A percentile compares a stretch with the other conserved stretches of the same genome.
Evolutionary conservation across 2,113 vertebrate species (phyloP).

Genomic region (Sigmodon hispidus): DNA sequence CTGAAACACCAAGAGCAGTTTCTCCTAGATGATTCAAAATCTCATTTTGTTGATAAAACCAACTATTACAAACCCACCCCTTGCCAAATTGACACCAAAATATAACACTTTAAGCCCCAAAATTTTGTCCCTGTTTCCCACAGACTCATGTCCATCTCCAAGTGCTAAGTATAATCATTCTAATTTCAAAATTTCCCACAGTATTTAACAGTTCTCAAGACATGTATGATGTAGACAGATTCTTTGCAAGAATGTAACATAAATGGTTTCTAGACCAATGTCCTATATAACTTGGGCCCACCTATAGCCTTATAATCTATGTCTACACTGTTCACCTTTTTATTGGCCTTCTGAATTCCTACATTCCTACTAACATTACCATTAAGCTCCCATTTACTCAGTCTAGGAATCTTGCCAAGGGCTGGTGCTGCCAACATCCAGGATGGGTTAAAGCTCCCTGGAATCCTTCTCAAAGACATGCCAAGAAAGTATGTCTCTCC

Average conservation of each 20-base stretch:
- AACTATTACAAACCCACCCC: neutral
- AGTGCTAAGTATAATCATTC: neutral
- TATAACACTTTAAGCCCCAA: neutral
- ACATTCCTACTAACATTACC: neutral
- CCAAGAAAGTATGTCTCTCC: neutral
- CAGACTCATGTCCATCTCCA: too few species aligned
- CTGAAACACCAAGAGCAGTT: neutral
- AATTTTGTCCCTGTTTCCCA: too few species aligned
- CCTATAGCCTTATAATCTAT: neutral
- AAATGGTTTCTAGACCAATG: neutral
- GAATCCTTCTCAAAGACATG: neutral
- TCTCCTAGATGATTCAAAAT: neutral
- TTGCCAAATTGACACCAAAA: neutral
- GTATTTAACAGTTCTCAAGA: neutral
- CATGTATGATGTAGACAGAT: neutral
- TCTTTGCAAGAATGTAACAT: neutral
- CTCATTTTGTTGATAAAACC: neutral
- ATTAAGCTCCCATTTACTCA: neutral
- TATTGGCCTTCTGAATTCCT: neutral
- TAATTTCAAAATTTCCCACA: neutral
- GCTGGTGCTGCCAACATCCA: neutral
- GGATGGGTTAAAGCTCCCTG: neutral
- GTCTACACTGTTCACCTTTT: neutral
- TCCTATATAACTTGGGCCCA: neutral
- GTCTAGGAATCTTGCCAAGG: neutral